A percentile compares a stretch with the other conserved stretches of the same genome.
Evolutionary conservation across 2,888 invertebrate species (phyloP).

Genomic region (Sinhomidia bicolor): DNA sequence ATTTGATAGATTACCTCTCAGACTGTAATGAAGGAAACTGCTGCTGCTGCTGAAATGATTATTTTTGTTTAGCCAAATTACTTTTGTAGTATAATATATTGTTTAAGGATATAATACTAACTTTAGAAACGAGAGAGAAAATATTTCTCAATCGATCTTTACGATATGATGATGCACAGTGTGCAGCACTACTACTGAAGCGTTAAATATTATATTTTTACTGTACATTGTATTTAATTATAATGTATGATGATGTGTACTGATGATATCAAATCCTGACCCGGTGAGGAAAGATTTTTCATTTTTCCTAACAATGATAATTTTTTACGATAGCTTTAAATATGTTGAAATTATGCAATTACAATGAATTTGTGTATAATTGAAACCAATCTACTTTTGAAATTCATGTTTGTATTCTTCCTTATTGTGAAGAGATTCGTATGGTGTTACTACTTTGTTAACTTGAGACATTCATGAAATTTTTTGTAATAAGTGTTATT

Average conservation of each 20-base stretch:
- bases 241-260: no score
- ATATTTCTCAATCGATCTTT: no score
- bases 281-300: background rate
- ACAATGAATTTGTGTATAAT: no score
- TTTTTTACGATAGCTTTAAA: background rate
- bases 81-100: background rate
- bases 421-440: background rate
- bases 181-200: no score
- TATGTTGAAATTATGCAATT: no score
- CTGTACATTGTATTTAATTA: no score
- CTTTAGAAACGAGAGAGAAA: no score
- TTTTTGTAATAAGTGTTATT: background rate
- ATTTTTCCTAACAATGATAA: no score
- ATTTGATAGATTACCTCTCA: background rate
- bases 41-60: background rate
- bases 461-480: background rate
- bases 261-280: no score
- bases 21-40: background rate
- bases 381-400: background rate
- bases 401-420: background rate
- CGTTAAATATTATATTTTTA: no score
- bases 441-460: background rate
- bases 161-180: no score
- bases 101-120: no score
- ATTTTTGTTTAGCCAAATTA: conserved; percentile 35